phyloP scores from a whole-genome alignment of 1,140 invertebrate genomes.

The Palaemon carinicauda region DNA sequence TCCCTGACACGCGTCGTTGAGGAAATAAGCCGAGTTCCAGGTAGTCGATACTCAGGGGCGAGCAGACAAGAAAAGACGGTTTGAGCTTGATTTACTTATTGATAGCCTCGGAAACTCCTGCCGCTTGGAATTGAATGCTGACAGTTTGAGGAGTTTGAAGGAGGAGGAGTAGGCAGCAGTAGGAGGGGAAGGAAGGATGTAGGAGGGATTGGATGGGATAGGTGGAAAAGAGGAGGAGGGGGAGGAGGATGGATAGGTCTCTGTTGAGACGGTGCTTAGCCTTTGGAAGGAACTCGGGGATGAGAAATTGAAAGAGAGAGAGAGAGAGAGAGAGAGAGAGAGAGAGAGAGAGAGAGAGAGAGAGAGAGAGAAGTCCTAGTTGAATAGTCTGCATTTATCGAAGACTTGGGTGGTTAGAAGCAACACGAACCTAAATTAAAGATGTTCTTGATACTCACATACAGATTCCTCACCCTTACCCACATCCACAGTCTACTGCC shows the following conservation, averaged over 20 bases:
- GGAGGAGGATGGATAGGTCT: not conserved
- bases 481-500: no score
- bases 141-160: constrained; percentile 15
- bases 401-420: not conserved
- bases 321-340: not conserved
- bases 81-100: constrained; percentile 24
- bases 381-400: not conserved
- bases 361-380: not conserved
- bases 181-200: not conserved
- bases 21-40: constrained; percentile 17
- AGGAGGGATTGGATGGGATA: no score
- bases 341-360: not conserved
- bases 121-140: constrained; percentile 10
- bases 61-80: not conserved
- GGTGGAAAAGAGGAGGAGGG: not conserved
- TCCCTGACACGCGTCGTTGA: constrained; percentile 33
- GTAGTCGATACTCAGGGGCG: constrained; percentile 13
- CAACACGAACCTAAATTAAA: not conserved
- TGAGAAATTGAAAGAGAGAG: not conserved
- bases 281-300: not conserved
- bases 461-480: not conserved
- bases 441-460: not conserved
- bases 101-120: constrained; percentile 17
- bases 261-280: no score
- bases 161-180: not conserved